phyloP scores from a whole-genome alignment of 2,888 invertebrate genomes.

The Clunio marinus region DNA sequence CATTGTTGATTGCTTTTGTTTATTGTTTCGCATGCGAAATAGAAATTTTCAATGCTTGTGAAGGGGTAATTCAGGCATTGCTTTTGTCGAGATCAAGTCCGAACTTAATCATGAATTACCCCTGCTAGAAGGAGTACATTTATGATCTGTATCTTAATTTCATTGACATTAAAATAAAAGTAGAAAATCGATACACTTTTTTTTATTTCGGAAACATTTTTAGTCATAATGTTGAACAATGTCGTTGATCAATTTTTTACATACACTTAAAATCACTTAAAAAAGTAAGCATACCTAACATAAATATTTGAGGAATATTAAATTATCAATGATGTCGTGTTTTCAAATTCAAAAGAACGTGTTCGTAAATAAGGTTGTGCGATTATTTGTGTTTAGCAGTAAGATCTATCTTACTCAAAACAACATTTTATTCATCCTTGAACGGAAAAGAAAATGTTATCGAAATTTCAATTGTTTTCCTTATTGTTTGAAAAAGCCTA shows the following conservation, averaged over 20 bases:
- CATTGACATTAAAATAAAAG: no score
- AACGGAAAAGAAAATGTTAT: not conserved
- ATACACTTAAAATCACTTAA: not conserved
- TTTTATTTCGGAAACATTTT: no score
- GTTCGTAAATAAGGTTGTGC: conserved; percentile 20
- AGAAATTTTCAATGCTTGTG: conserved; percentile 2
- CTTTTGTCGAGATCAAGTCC: no score
- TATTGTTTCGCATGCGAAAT: no score
- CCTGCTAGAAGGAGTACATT: no score
- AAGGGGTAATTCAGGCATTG: no score
- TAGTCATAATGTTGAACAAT: no score
- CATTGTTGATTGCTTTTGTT: not conserved
- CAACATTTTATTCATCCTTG: not conserved
- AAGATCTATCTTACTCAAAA: not conserved
- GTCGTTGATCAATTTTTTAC: not conserved
- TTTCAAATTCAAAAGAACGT: not conserved
- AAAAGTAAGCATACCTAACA: not conserved
- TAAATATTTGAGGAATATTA: conserved; percentile 25
- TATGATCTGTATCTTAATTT: no score
- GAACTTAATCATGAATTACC: no score
- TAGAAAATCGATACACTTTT: no score
- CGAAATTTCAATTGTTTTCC: conserved; percentile 19
- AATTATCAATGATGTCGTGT: conserved; percentile 12
- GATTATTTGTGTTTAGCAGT: conserved; percentile 24
- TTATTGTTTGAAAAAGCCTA: not conserved